Conservation (phyloP, 2,888 invertebrate species). For the Molorchus minor region DNA sequence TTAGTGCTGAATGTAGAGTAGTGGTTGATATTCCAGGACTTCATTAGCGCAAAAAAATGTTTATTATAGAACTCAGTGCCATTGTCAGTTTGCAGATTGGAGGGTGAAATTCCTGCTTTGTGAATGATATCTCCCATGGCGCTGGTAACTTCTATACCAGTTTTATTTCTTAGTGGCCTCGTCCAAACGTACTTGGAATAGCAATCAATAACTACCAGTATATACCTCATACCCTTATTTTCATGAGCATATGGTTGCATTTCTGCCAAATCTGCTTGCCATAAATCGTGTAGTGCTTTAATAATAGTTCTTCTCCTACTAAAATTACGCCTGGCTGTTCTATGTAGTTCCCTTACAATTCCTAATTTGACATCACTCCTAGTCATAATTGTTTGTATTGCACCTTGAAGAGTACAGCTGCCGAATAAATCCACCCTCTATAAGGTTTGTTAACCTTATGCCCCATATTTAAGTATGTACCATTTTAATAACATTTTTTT, state of each 20-base stretch:
- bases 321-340: neutral
- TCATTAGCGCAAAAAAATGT: conserved; percentile 42
- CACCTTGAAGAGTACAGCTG: no score
- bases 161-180: conserved; percentile 53
- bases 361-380: neutral
- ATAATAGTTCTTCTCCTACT: conserved; percentile 5
- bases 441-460: no score
- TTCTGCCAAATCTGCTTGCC: neutral
- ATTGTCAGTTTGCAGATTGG: conserved; percentile 51
- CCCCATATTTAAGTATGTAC: no score
- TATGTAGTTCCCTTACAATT: conserved; percentile 2
- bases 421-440: no score
- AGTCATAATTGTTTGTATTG: no score
- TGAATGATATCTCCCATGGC: conserved; percentile 33
- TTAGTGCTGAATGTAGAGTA: conserved; percentile 37
- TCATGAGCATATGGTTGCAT: conserved; percentile 6
- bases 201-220: neutral
- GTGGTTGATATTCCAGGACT: no score
- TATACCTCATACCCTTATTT: neutral
- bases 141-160: conserved; percentile 44
- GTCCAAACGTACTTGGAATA: neutral
- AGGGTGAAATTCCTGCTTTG: conserved; percentile 1
- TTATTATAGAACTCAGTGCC: conserved; percentile 46
- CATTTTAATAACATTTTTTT: no score
- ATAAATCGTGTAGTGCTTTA: neutral